Evolutionary conservation across 2,888 invertebrate genomes (phyloP).

Genomic region (Hirtodrosophila duncani): DNA sequence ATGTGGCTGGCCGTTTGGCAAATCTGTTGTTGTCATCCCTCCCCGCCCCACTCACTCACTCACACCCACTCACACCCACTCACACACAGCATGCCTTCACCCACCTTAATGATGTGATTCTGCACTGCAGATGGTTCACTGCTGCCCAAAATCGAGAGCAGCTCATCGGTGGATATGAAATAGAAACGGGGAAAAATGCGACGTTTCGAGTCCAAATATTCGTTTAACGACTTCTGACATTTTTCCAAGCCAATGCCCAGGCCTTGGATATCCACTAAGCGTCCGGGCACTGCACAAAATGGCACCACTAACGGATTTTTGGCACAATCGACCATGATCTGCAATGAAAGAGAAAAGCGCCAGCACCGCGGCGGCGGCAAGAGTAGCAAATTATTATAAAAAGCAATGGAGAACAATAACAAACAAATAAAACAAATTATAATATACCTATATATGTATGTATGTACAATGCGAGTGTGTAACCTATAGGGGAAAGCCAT

Average conservation of each 20-base stretch:
- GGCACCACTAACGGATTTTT: conserved; percentile 88
- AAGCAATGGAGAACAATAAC: conserved; percentile 44
- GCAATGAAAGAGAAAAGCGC: conserved; percentile 49
- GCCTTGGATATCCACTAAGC: conserved; percentile 86
- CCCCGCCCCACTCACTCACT: conserved; percentile 20
- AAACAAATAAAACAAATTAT: conserved; percentile 41
- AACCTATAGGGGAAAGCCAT: too few species aligned
- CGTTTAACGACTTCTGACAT: conserved; percentile 94
- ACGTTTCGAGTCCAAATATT: conserved; percentile 92
- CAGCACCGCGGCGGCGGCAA: conserved; percentile 35
- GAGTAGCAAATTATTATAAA: conserved; percentile 61
- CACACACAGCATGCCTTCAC: conserved; percentile 18
- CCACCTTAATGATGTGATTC: conserved; percentile 94
- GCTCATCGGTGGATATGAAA: conserved; percentile 95
- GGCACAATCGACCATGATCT: conserved; percentile 91
- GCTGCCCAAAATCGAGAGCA: conserved; percentile 92
- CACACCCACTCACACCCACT: neutral
- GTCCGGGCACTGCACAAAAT: conserved; percentile 86
- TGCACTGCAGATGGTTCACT: conserved; percentile 91
- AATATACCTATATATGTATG: conserved; percentile 3
- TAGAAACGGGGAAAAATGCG: conserved; percentile 94
- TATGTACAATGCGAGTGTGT: too few species aligned
- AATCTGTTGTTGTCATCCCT: conserved; percentile 68
- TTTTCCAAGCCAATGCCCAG: conserved; percentile 88
- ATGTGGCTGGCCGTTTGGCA: conserved; percentile 71